Conservation (phyloP, 2,113 vertebrate species). For the Centropus unirufus region DNA sequence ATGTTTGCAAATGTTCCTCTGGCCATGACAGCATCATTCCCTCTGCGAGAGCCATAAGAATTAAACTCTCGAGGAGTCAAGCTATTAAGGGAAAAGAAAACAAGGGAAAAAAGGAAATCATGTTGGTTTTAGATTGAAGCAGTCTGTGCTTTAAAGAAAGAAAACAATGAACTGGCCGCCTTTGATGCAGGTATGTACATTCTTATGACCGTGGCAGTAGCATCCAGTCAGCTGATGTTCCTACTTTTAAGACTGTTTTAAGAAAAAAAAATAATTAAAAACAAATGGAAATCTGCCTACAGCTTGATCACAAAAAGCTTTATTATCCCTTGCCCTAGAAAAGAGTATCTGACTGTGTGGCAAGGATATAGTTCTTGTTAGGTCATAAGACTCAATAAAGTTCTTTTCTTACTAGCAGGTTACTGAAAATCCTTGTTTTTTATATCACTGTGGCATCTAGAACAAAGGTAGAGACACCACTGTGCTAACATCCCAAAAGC, state of each 20-base stretch:
- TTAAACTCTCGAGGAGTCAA: slow-evolving; percentile 92
- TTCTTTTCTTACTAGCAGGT: neutral
- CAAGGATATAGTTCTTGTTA: neutral
- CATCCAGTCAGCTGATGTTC: neutral
- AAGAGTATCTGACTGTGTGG: neutral
- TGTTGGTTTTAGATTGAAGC: neutral
- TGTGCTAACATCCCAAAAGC: neutral
- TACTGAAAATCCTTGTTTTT: neutral
- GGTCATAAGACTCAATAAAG: neutral
- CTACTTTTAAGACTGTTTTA: neutral
- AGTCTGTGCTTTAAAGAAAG: neutral
- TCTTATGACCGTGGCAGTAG: neutral
- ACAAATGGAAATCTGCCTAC: neutral
- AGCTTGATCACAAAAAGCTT: neutral
- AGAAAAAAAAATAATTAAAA: neutral
- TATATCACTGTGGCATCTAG: neutral
- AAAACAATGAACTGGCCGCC: neutral
- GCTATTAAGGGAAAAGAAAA: slow-evolving; percentile 65
- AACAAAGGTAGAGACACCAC: neutral
- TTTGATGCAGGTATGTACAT: neutral
- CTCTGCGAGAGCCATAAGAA: slow-evolving; percentile 94
- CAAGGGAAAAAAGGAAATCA: neutral
- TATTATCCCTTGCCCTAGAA: neutral
- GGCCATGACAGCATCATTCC: slow-evolving; percentile 95
- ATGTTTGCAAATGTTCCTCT: slow-evolving; percentile 98